These are phyloP conservation scores for Glyphotaelius pellucidus DNA, from an alignment of 2,888 invertebrate species.

Conservation along the genomic window DNA sequence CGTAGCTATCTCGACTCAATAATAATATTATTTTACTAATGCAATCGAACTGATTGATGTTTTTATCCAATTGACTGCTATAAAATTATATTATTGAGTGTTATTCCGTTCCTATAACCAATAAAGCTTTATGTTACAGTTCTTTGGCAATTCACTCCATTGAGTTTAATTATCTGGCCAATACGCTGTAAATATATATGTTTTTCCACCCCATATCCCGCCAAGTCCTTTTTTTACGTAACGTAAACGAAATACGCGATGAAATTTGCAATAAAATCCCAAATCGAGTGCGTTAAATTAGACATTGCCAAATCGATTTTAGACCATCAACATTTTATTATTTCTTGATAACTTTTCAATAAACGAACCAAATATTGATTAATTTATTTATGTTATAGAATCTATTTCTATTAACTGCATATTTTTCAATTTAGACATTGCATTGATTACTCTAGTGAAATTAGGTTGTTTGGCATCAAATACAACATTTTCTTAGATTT, in stretches of 20 bases:
- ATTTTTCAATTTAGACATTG: too few relatives aligned
- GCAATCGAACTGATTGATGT: neutral
- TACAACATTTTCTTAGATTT: too few relatives aligned
- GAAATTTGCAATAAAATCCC: too few relatives aligned
- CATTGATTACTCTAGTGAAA: too few relatives aligned
- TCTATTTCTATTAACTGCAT: neutral
- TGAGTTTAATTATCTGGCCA: neutral
- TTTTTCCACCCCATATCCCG: neutral
- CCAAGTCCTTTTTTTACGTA: too few relatives aligned
- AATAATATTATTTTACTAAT: neutral
- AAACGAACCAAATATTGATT: neutral
- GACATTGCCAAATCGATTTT: neutral
- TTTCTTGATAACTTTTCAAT: neutral
- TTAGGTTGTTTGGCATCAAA: too few relatives aligned
- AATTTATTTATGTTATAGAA: neutral
- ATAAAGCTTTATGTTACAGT: neutral
- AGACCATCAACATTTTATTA: neutral
- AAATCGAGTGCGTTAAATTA: too few relatives aligned
- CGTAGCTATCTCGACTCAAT: neutral
- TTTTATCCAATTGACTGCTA: neutral
- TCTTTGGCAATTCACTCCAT: neutral
- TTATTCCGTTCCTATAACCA: neutral
- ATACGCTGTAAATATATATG: neutral
- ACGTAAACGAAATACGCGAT: too few relatives aligned
- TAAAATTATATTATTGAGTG: neutral